Conservation (phyloP, 2,113 vertebrate genomes). For the Paedocypris sp. region DNA sequence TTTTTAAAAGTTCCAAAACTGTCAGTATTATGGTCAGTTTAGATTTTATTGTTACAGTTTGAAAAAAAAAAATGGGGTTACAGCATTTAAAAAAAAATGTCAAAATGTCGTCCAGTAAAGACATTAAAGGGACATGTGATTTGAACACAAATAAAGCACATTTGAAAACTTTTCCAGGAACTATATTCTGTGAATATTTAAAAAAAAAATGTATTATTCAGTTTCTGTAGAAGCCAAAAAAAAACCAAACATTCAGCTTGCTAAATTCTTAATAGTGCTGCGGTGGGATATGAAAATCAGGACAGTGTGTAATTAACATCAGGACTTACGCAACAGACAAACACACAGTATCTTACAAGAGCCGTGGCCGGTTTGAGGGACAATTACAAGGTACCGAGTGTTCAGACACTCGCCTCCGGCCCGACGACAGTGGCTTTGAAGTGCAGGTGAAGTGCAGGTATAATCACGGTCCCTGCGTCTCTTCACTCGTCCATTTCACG, state of each 20-base stretch:
- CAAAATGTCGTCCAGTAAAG: too few species aligned
- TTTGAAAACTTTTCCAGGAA: too few species aligned
- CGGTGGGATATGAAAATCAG: background rate
- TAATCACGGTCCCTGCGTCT: conserved; percentile 39
- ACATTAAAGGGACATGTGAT: too few species aligned
- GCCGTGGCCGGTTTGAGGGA: conserved; percentile 19
- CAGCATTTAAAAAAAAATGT: too few species aligned
- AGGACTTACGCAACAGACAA: background rate
- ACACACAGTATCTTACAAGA: background rate
- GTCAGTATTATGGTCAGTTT: too few species aligned
- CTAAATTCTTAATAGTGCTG: background rate
- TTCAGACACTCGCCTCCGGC: conserved; percentile 33
- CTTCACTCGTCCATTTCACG: background rate
- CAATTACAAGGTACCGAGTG: conserved; percentile 30
- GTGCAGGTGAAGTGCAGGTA: conserved; percentile 61
- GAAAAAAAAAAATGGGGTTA: too few species aligned
- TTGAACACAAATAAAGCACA: too few species aligned
- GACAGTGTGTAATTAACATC: background rate
- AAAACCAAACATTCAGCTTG: background rate
- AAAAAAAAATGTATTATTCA: background rate
- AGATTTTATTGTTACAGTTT: too few species aligned
- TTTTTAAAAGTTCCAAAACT: too few species aligned
- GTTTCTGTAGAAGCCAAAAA: background rate
- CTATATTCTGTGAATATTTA: too few species aligned
- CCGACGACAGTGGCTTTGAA: conserved; percentile 54